Conservation (phyloP, 2,113 vertebrate species). For the Cathartes aura region DNA sequence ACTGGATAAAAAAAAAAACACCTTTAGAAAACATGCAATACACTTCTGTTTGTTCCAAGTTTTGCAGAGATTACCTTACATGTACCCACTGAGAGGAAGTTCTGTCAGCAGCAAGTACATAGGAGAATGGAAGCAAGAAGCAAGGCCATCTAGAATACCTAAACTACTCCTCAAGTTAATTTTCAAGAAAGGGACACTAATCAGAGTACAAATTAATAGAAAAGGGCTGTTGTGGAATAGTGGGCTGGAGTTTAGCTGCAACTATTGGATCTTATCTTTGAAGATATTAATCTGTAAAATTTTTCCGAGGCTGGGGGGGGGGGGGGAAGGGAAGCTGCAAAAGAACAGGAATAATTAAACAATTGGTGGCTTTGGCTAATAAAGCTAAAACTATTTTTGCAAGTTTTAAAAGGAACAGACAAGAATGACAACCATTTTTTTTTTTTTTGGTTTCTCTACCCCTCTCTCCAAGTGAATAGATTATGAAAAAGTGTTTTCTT, state of each 20-base stretch:
- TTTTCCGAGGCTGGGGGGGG: too few relatives aligned
- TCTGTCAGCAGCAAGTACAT: neutral
- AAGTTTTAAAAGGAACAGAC: neutral
- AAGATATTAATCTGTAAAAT: neutral
- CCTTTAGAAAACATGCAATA: neutral
- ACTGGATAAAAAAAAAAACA: neutral
- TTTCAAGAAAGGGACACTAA: neutral
- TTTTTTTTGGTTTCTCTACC: neutral
- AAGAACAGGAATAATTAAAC: neutral
- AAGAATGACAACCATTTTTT: neutral
- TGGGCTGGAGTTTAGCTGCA: neutral
- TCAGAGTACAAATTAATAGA: neutral
- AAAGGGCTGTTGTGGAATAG: neutral
- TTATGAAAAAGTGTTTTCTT: neutral
- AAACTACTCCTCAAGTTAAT: neutral
- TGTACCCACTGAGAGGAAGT: neutral
- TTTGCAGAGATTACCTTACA: neutral
- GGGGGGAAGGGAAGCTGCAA: neutral
- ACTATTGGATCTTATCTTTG: neutral
- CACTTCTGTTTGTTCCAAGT: neutral
- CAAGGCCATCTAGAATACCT: neutral
- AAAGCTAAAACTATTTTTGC: neutral
- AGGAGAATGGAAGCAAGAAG: neutral
- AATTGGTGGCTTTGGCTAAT: neutral
- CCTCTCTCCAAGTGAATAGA: neutral